Evolutionary conservation across 1,140 invertebrate genomes (phyloP), one percentile per base, ranked within the genome.

Genomic region (Gonatopus flavifemur): DNA sequence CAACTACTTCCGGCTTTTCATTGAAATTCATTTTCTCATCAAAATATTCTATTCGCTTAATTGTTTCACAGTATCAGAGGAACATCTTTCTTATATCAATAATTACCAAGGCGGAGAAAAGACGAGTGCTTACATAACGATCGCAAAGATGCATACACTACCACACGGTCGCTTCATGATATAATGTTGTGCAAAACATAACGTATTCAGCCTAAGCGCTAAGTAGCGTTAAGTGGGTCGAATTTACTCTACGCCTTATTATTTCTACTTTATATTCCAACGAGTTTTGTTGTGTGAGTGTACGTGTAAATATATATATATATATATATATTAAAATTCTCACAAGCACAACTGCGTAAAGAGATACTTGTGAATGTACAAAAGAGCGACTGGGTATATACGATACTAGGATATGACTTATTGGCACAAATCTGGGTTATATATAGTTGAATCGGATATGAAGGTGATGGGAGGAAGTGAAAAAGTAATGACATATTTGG

Each of bases 161-260:
- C n/a, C 32, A 31, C 43, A 36, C 22, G 31, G 48, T 51, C 46
- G 41, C 66, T 50, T 58, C 52, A 56, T 62, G 61, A 63, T 68
- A 66, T 69, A 67, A 72, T 73, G 67, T 76, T 74, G 67, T 74
- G 70, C 72, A 74, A 77, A 76, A 77, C 69, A 71, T 72, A 76
- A 74, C 70, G 67, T 76, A 75, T 75, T 76, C 75, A 68, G 69
- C 60, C 65, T 76, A 68, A 73, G 72, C 70, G 72, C 62, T 76
- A 76, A 77, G 70, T 70, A 74, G 64, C 64, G 68, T 69, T 76
- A 76, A 77, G 74, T 77, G 73, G 75, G 69, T 75, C 72, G 71
- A 76, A 76, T 77, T 77, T 76, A 74, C 72, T 76, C 69, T 72
- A 61, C 66, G 59, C 63, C 71, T 76, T 74, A 70, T 76, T 76